phyloP scores from a whole-genome alignment of 2,888 invertebrate genomes.

The Empis stercorea region DNA sequence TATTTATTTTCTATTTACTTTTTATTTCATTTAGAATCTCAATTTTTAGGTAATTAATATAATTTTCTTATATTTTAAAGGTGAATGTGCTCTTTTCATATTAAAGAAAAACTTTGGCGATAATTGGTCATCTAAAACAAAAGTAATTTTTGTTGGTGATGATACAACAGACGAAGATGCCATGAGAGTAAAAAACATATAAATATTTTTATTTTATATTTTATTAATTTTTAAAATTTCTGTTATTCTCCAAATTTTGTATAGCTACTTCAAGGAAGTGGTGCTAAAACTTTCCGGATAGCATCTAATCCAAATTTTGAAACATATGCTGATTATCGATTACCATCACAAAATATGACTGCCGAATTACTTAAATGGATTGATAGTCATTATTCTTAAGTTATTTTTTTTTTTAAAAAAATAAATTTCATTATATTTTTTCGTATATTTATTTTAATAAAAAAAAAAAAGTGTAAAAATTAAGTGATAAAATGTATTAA shows the following conservation, averaged over 20 bases:
- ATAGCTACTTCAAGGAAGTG: conserved; percentile 59
- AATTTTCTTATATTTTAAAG: conserved; percentile 9
- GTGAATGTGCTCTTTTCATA: conserved; percentile 60
- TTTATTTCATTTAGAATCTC: no score
- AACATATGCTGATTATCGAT: conserved; percentile 55
- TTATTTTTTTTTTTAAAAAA: no score
- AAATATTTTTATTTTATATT: conserved; percentile 1
- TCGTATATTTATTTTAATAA: no score
- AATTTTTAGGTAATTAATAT: no score
- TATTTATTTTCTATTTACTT: no score
- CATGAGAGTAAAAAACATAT: conserved; percentile 53
- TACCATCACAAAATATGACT: conserved; percentile 58
- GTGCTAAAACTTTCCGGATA: conserved; percentile 56
- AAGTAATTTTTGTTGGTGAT: conserved; percentile 76
- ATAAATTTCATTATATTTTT: no score
- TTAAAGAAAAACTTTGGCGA: conserved; percentile 57
- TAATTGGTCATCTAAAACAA: conserved; percentile 54
- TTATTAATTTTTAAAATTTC: not conserved
- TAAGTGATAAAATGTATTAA: no score
- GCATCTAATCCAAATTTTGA: conserved; percentile 52
- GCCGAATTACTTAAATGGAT: conserved; percentile 60
- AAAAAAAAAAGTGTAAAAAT: no score
- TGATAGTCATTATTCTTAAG: conserved; percentile 17
- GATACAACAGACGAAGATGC: conserved; percentile 84
- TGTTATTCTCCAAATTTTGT: conserved; percentile 7